phyloP scores from a whole-genome alignment of 2,888 invertebrate genomes.

The Drosophila prolongata region DNA sequence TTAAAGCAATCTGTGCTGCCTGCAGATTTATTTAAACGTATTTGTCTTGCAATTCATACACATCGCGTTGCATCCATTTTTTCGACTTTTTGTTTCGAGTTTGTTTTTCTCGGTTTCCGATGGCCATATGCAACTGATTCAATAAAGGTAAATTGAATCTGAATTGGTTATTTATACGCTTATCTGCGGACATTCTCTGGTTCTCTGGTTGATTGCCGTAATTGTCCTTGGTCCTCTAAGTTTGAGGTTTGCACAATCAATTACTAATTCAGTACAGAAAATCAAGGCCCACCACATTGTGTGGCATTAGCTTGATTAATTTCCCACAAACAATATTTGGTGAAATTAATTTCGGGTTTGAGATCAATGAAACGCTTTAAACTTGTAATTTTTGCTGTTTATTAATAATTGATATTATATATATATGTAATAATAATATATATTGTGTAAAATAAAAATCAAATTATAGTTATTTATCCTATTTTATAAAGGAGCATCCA shows the following conservation, averaged over 20 bases:
- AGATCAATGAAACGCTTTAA: too few species aligned
- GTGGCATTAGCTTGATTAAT: slow-evolving; percentile 1
- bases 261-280: background rate
- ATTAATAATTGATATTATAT: too few species aligned
- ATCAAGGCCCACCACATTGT: background rate
- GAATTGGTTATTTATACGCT: slow-evolving; percentile 33
- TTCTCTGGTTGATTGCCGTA: slow-evolving; percentile 6
- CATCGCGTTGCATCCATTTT: slow-evolving; percentile 15
- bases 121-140: slow-evolving; percentile 17
- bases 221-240: slow-evolving; percentile 4
- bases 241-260: slow-evolving; percentile 4
- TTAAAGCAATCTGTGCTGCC: slow-evolving; percentile 74
- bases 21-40: slow-evolving; percentile 70
- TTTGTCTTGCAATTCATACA: slow-evolving; percentile 69
- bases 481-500: too few species aligned
- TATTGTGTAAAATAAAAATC: too few species aligned
- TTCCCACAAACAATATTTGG: background rate
- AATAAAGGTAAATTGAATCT: slow-evolving; percentile 33
- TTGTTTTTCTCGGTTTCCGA: slow-evolving; percentile 21
- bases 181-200: slow-evolving; percentile 1
- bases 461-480: too few species aligned
- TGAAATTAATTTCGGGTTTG: too few species aligned
- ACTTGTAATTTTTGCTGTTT: too few species aligned
- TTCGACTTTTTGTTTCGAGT: slow-evolving; percentile 1
- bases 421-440: too few species aligned